A percentile compares a stretch with the other conserved stretches of the same genome.
Evolutionary conservation across 2,888 invertebrate genomes (phyloP).

Genomic region (Prosapia bicincta): DNA sequence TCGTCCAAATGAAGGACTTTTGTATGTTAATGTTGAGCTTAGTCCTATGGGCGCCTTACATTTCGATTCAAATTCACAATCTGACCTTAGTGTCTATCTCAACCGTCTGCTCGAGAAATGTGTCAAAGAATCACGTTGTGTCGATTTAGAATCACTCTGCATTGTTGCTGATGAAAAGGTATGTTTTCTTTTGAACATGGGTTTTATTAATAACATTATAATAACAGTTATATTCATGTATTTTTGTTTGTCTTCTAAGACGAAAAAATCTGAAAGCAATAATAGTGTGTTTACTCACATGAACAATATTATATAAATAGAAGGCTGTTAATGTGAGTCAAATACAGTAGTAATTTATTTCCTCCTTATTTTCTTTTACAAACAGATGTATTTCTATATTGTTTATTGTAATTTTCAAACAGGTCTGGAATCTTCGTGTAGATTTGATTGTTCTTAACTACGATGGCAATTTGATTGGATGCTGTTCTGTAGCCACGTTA

Average conservation of each 20-base stretch:
- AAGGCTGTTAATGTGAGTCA: no score
- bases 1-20: slow-evolving; percentile 83
- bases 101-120: slow-evolving; percentile 84
- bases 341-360: no score
- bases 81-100: slow-evolving; percentile 67
- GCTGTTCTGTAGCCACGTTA: slow-evolving; percentile 86
- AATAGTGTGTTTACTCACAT: no score
- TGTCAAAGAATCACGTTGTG: slow-evolving; percentile 84
- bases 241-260: no score
- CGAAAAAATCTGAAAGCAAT: no score
- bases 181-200: no score
- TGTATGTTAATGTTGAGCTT: slow-evolving; percentile 83
- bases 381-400: no score
- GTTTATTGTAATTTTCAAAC: no score
- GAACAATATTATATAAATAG: no score
- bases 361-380: no score
- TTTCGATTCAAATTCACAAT: slow-evolving; percentile 73
- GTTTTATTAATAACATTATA: no score
- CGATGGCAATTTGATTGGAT: slow-evolving; percentile 85
- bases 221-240: no score
- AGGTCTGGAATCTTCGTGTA: slow-evolving; percentile 83
- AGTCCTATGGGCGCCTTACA: slow-evolving; percentile 82
- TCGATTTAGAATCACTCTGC: slow-evolving; percentile 94
- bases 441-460: slow-evolving; percentile 89
- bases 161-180: slow-evolving; percentile 90